Evolutionary conservation across 64 coral and sea anemone genomes (phyloP), one percentile per base, ranked within the genome.

Genomic region (Platygyra sinensis): DNA sequence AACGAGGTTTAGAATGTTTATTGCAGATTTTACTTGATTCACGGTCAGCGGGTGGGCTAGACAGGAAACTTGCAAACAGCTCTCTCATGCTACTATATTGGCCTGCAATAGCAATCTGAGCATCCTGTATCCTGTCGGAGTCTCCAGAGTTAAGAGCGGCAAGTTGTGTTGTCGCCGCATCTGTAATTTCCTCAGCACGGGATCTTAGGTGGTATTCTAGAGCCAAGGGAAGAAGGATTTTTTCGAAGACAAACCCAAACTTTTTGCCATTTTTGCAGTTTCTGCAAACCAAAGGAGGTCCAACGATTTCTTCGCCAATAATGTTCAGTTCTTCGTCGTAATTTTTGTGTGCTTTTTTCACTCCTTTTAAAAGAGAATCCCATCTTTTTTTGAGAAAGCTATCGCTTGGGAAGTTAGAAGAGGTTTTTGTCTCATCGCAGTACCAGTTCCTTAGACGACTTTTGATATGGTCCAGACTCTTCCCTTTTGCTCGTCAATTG

Each of bases 361-460:
- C 18, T 60, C 19, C 61, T 63, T 8, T 8, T 20, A 25, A 20
- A 18, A 75, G 72, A 5, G 72, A 64, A 51, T 77, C 14, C 72
- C 74, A 75, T 32, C 60, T 33, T 13, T 32, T 80, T 30, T 49
- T 61, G 29, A 82, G 22, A 57, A 80, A 24, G 25, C 79, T 54
- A 30, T 22, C 15, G 22, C 12, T 17, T 72, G 72, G 60, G 3
- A 85, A 30, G 20, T 49, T 63, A 29, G 14, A 22, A 12, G 79
- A 50, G 10, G 32, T 62, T 80, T 50, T 80, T 8, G 42, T 62
- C 31, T 74, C 79, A 12, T 76, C 76, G 46, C 86, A 86, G 38
- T 96, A 96, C 86, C 86, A 96, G 78, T 96, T 92, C 16, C 57
- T 54, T 0, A 96, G 67, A 18, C 94, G 89, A 0, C 52, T 79